Evolutionary conservation across 2,888 invertebrate genomes (phyloP).

Genomic region (Pyrgus malvae): DNA sequence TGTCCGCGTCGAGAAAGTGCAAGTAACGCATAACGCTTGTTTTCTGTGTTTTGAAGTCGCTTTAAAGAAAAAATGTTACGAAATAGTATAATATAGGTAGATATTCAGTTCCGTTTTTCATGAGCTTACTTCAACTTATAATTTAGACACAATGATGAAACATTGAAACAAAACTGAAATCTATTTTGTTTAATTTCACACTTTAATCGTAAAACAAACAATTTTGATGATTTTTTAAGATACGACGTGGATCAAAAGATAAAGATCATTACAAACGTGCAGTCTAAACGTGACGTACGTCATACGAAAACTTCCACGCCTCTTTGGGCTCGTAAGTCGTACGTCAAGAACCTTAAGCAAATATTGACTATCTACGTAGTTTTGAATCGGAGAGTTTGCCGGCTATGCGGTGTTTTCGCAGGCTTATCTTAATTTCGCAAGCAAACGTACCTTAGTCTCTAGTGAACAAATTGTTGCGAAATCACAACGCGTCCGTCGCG

Average conservation of each 20-base stretch:
- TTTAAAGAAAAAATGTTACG: neutral
- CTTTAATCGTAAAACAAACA: neutral
- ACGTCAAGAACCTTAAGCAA: conserved; percentile 58
- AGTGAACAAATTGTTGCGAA: conserved; percentile 39
- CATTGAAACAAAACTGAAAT: neutral
- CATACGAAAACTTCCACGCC: conserved; percentile 70
- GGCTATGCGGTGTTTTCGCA: conserved; percentile 43
- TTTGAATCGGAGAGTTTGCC: conserved; percentile 33
- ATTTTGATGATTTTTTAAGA: neutral
- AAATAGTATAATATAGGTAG: neutral
- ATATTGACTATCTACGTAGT: conserved; percentile 63
- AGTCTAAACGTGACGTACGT: conserved; percentile 49
- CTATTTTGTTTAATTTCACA: neutral
- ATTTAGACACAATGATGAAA: neutral
- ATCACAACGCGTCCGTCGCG: conserved; percentile 28
- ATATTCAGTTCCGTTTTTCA: neutral
- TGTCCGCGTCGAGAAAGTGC: neutral
- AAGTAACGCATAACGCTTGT: neutral
- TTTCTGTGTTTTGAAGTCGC: neutral
- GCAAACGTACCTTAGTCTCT: conserved; percentile 24
- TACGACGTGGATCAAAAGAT: conserved; percentile 41
- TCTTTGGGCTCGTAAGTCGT: conserved; percentile 56
- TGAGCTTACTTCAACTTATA: no score
- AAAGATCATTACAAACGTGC: conserved; percentile 37
- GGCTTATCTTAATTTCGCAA: conserved; percentile 41